Conservation (phyloP, 1,140 invertebrate genomes). For the Probaryconus sp. region DNA sequence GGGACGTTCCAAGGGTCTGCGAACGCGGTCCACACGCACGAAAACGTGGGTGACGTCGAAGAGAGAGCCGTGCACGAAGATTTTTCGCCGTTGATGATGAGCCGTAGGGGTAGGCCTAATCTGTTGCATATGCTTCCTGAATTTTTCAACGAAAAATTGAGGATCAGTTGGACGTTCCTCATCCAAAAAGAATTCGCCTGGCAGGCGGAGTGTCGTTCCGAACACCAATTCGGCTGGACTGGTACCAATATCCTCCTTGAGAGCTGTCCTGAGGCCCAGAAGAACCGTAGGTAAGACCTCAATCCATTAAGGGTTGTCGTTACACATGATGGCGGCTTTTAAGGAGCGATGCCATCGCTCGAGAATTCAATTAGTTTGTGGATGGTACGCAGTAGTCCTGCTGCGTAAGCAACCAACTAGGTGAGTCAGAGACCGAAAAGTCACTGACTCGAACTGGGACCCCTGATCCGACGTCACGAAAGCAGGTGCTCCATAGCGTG, state of each 20-base stretch:
- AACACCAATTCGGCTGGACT: constrained; percentile 70
- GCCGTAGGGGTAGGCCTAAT: constrained; percentile 27
- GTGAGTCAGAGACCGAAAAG: constrained; percentile 19
- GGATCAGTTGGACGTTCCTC: constrained; percentile 26
- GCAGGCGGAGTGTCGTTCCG: constrained; percentile 64
- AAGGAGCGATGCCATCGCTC: constrained; percentile 72
- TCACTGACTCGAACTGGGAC: constrained; percentile 45
- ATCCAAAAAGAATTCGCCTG: constrained; percentile 56
- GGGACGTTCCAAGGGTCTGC: too few species aligned
- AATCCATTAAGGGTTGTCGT: constrained; percentile 62
- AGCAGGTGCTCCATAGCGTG: constrained; percentile 59
- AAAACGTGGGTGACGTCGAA: too few species aligned
- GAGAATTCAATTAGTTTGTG: constrained; percentile 73
- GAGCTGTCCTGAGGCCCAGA: constrained; percentile 67
- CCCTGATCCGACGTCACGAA: constrained; percentile 65
- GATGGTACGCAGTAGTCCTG: constrained; percentile 56
- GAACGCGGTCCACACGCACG: too few species aligned
- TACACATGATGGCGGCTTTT: constrained; percentile 68
- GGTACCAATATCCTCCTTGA: constrained; percentile 66
- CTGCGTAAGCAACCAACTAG: constrained; percentile 19
- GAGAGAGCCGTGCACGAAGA: constrained; percentile 10
- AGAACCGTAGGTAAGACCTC: constrained; percentile 70
- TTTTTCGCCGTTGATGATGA: constrained; percentile 12
- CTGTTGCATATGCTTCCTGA: constrained; percentile 22
- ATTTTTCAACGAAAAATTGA: constrained; percentile 22